Base-by-base conservation (phyloP, 2,797 vertebrate species). In the Sparidentex hasta region DNA sequence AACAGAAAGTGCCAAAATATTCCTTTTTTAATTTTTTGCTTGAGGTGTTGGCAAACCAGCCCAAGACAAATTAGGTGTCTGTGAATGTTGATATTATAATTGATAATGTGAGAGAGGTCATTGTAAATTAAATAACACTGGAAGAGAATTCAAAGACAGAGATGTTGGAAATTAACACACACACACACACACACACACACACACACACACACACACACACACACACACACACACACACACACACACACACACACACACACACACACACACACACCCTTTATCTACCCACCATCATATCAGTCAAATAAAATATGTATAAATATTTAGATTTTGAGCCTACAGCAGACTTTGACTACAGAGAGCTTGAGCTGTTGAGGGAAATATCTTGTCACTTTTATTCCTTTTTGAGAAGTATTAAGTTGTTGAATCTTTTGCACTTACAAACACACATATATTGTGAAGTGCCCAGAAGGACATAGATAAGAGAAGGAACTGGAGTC, bases 71-170 rank as follows among this genome's bases (percentile, higher is more conserved):
- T 58, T 57, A 0, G 25, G 18, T 4, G 29, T 46, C 44, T 8
- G 47, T n/a, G 55, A 74, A 66, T 55, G 54, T 13, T 65, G 27
- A 75, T 62, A 3, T 44, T 73, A n/a, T n/a, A 46, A 48, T 68
- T 50, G 27, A 38, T 9, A 33, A 7, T 12, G 62, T 5, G 33
- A 74, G 18, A 54, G 50, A 9, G 1, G 13, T 71, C 61, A 20
- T 8, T 33, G 7, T 33, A 33, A 7, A 33, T 33, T 33, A 47
- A 56, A 43, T 27, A 25, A 20, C 41, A 62, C 54, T 25, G 11
- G 58, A 69, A 43, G 21, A n/a, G 0, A 48, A 51, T 29, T 29
- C 29, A 29, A 8, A 33, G 6, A 17, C 58, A 29, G 61, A 61
- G 12, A 14, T 14, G n/a, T 41, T 50, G n/a, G 7, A 55, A 76